A percentile compares a stretch with the other conserved stretches of the same genome.
These are phyloP conservation scores for Novumbra hubbsi DNA, from an alignment of 2,797 vertebrate genomes.

Conservation along the genomic window DNA sequence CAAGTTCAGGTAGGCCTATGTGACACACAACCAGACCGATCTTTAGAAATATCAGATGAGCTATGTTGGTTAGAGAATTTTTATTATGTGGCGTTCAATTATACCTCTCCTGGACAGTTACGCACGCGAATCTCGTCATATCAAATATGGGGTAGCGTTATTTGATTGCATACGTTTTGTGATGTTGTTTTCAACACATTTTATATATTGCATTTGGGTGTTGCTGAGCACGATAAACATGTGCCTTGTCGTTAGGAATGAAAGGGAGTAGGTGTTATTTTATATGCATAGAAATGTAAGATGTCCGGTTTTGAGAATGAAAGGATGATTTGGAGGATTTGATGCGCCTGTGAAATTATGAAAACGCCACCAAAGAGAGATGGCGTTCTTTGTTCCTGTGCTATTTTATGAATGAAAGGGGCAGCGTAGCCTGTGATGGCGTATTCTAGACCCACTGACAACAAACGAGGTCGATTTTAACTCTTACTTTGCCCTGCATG, in stretches of 20 bases:
- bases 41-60: background rate
- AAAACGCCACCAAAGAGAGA: background rate
- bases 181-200: background rate
- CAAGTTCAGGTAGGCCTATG: background rate
- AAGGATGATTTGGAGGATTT: background rate
- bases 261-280: background rate
- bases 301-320: background rate
- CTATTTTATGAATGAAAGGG: conserved; percentile 2
- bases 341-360: background rate
- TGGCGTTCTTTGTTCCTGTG: conserved; percentile 1
- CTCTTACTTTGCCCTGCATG: background rate
- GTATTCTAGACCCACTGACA: background rate
- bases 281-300: background rate
- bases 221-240: background rate
- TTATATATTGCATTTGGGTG: background rate
- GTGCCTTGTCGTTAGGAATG: background rate
- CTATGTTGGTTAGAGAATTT: background rate
- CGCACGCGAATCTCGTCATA: background rate
- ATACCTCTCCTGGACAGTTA: background rate
- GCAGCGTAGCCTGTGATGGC: background rate
- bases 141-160: background rate
- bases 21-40: background rate
- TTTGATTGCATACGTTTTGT: background rate
- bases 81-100: background rate
- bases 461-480: conserved; percentile 7